Evolutionary conservation across 2,113 vertebrate genomes (phyloP).

Genomic region (Grallaria varia): DNA sequence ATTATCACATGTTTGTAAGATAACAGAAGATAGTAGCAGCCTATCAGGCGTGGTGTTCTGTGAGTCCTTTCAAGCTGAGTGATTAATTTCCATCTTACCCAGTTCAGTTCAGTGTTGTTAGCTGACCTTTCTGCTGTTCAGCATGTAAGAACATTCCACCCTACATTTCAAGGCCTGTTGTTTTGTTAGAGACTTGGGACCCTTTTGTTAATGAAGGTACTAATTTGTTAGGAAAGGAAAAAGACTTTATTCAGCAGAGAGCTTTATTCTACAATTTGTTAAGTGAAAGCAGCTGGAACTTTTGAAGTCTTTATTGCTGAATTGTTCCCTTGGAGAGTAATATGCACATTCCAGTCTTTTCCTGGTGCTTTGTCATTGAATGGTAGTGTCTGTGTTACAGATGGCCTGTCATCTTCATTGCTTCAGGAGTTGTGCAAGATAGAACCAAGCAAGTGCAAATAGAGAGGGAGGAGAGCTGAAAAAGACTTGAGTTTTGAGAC

Average conservation of each 20-base stretch:
- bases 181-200: not conserved
- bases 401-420: not conserved
- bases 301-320: not conserved
- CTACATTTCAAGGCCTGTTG: not conserved
- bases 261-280: not conserved
- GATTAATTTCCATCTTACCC: not conserved
- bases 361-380: not conserved
- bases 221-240: not conserved
- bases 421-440: not conserved
- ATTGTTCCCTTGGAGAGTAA: not conserved
- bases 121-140: not conserved
- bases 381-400: not conserved
- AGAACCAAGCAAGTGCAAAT: not conserved
- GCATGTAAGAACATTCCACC: not conserved
- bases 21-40: not conserved
- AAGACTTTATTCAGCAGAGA: not conserved
- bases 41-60: not conserved
- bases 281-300: not conserved
- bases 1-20: fast-evolving
- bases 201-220: not conserved
- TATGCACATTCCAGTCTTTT: not conserved
- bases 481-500: not conserved
- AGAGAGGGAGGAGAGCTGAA: not conserved
- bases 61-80: not conserved
- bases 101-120: not conserved